phyloP scores from a whole-genome alignment of 2,797 vertebrate species.

The Halcyon smyrnensis region DNA sequence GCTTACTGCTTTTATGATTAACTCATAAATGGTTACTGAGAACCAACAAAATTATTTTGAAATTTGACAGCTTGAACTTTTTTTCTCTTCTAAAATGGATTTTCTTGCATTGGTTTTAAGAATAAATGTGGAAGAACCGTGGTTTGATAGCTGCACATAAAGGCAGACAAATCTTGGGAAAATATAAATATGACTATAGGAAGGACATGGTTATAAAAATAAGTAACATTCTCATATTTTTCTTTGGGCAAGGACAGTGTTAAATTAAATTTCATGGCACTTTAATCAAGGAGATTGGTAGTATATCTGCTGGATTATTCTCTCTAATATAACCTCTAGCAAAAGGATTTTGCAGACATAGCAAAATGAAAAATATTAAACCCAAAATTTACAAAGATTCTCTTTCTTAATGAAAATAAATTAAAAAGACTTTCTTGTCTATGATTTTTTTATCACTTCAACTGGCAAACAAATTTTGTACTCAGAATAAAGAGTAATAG shows the following conservation, averaged over 20 bases:
- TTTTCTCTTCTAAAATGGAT: background rate
- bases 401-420: background rate
- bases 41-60: background rate
- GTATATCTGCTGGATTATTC: background rate
- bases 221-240: background rate
- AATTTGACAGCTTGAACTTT: background rate
- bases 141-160: background rate
- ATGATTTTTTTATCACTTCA: background rate
- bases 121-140: background rate
- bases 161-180: background rate
- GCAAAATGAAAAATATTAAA: background rate
- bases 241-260: background rate
- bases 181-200: background rate
- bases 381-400: background rate
- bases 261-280: background rate
- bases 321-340: background rate
- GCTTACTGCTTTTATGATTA: background rate
- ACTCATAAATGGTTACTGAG: conserved; percentile 22
- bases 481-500: conserved; percentile 16
- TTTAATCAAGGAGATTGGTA: background rate
- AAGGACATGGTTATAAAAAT: conserved; percentile 1
- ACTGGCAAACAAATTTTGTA: conserved; percentile 10
- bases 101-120: background rate
- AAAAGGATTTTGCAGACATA: background rate
- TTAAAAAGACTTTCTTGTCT: background rate